Conservation (phyloP, 2,113 vertebrate genomes). For the Salminus brasiliensis region DNA sequence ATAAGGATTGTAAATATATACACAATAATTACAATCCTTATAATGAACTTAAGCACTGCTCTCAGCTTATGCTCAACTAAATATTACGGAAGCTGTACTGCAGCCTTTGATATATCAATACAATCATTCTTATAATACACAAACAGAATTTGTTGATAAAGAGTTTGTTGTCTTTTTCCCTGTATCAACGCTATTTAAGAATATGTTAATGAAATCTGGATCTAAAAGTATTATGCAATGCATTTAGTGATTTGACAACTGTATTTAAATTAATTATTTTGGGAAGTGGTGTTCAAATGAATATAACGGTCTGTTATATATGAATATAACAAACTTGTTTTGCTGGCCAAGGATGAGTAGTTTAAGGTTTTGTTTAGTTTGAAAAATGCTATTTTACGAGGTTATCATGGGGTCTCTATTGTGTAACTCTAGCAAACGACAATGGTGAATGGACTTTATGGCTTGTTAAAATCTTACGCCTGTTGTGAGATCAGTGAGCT, state of each 20-base stretch:
- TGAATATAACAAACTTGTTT: neutral
- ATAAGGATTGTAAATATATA: too few relatives aligned
- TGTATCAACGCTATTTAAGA: too few relatives aligned
- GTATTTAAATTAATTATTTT: neutral
- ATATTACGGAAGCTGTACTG: too few relatives aligned
- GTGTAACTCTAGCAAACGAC: neutral
- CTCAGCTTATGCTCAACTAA: too few relatives aligned
- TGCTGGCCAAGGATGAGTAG: neutral
- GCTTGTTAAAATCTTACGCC: conserved; percentile 5
- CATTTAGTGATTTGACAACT: neutral
- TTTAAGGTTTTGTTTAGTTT: too few relatives aligned
- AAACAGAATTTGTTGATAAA: neutral
- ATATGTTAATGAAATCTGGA: neutral
- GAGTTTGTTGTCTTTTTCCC: neutral
- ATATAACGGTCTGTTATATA: neutral
- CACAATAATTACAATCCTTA: neutral
- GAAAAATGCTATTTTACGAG: neutral
- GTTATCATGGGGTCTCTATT: neutral
- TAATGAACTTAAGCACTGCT: neutral
- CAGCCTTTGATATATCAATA: neutral
- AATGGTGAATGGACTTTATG: neutral
- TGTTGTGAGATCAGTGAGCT: conserved; percentile 9
- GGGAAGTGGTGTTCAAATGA: neutral
- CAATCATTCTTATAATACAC: neutral
- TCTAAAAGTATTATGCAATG: neutral